These are phyloP conservation scores for Neoitamus cyanurus DNA, from an alignment of 2,888 invertebrate species.

Conservation along the genomic window DNA sequence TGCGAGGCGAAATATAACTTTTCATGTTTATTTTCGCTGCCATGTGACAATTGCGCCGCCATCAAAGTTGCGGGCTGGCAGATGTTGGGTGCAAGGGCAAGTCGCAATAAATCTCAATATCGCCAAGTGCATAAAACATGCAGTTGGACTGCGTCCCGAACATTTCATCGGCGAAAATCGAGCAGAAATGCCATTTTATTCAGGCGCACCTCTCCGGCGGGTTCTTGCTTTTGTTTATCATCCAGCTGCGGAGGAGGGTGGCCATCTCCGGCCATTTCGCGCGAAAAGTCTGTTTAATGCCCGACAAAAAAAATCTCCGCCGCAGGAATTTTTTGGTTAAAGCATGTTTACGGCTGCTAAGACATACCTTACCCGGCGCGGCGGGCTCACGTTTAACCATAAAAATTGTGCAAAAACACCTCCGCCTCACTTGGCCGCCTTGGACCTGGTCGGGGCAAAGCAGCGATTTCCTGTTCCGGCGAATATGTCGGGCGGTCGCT, in stretches of 20 bases:
- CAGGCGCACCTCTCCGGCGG: background rate
- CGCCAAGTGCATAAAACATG: conserved; percentile 9
- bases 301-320: background rate
- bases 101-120: conserved; percentile 21
- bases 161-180: background rate
- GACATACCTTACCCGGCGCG: background rate
- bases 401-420: conserved; percentile 21
- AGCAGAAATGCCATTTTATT: background rate
- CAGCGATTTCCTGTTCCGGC: background rate
- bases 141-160: background rate
- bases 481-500: background rate
- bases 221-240: background rate
- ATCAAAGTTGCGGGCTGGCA: background rate
- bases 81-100: background rate
- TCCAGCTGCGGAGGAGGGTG: background rate
- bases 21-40: background rate
- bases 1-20: background rate
- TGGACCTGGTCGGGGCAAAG: background rate
- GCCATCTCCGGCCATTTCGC: too few species aligned
- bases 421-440: background rate
- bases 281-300: background rate
- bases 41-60: background rate
- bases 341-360: conserved; percentile 16
- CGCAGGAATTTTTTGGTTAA: conserved; percentile 16
- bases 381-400: background rate